phyloP scores from a whole-genome alignment of 2,888 invertebrate species.

The Lasioglossum lativentre region DNA sequence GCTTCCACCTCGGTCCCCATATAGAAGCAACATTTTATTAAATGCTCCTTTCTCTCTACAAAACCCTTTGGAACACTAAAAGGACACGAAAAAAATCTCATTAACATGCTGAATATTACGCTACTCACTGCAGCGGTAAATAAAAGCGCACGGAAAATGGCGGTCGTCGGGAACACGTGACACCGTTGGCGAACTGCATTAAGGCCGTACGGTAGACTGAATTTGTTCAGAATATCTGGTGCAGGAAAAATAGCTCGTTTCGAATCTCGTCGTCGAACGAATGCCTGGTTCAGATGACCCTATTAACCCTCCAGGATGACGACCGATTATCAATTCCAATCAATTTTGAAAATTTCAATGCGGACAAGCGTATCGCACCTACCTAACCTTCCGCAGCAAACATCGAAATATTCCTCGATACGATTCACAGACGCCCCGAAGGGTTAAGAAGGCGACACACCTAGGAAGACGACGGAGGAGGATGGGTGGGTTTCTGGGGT shows the following conservation, averaged over 20 bases:
- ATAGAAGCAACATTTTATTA: background rate
- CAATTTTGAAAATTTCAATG: too few species aligned
- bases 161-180: conserved; percentile 1
- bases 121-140: background rate
- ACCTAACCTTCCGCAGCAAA: background rate
- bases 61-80: background rate
- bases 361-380: too few species aligned
- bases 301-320: background rate
- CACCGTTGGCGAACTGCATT: background rate
- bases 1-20: background rate
- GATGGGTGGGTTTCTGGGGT: background rate
- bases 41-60: background rate
- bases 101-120: conserved; percentile 13
- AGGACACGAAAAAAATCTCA: background rate
- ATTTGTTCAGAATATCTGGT: background rate
- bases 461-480: background rate
- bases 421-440: background rate
- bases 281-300: background rate
- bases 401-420: background rate
- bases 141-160: conserved; percentile 3
- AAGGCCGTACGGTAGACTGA: background rate
- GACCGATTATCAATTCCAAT: background rate
- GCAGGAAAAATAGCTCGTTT: background rate
- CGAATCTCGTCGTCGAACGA: background rate
- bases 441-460: background rate